These are phyloP conservation scores for Sisyra nigra DNA, from an alignment of 2,888 invertebrate genomes.

Conservation along the genomic window DNA sequence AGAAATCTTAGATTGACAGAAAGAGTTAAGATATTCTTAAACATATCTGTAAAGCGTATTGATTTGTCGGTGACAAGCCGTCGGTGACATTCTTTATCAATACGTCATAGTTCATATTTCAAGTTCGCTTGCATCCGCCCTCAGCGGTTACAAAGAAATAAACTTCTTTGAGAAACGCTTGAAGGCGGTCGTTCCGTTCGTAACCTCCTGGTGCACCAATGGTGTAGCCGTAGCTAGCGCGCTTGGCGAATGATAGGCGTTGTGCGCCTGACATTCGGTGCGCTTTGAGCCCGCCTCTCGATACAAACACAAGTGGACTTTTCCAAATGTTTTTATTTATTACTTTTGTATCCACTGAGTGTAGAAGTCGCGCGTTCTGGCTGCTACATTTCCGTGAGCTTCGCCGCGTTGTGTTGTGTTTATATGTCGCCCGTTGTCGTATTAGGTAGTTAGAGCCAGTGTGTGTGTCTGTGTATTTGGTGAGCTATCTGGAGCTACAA, in stretches of 20 bases:
- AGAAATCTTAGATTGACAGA: too few species aligned
- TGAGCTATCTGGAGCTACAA: neutral
- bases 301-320: constrained; percentile 29
- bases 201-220: constrained; percentile 19
- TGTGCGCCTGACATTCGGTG: constrained; percentile 30
- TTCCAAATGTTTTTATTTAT: constrained; percentile 48
- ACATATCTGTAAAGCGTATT: constrained; percentile 19
- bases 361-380: constrained; percentile 28
- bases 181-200: constrained; percentile 1
- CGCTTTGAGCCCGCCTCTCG: constrained; percentile 20
- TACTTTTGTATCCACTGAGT: constrained; percentile 52
- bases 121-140: constrained; percentile 31
- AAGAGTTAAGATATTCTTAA: too few species aligned
- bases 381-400: constrained; percentile 24
- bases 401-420: constrained; percentile 9
- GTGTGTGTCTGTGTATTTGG: constrained; percentile 20
- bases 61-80: constrained; percentile 43
- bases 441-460: constrained; percentile 19
- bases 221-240: constrained; percentile 15
- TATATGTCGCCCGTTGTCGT: neutral
- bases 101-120: constrained; percentile 35
- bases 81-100: constrained; percentile 50
- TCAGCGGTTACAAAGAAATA: constrained; percentile 41
- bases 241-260: constrained; percentile 28
- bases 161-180: constrained; percentile 24